phyloP scores from a whole-genome alignment of 2,797 vertebrate species.

The Crenuchus spilurus region DNA sequence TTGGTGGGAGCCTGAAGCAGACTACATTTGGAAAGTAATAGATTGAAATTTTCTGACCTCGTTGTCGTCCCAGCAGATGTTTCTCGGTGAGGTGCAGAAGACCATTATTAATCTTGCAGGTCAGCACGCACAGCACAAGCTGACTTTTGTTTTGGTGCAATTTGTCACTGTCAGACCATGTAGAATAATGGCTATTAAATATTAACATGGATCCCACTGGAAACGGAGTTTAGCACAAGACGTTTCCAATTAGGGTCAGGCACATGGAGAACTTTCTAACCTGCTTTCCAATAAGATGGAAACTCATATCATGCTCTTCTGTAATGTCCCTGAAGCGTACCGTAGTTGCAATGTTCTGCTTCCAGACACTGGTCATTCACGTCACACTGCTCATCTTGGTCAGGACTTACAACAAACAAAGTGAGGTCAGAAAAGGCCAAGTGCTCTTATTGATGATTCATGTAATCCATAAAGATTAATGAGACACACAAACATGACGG shows the following conservation, averaged over 20 bases:
- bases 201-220: not conserved
- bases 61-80: constrained; percentile 1
- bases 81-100: not conserved
- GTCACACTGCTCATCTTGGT: constrained; percentile 23
- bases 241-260: constrained; percentile 6
- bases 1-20: not conserved
- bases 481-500: constrained; percentile 8
- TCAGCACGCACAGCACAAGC: not conserved
- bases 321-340: not conserved
- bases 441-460: constrained; percentile 59
- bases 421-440: constrained; percentile 68
- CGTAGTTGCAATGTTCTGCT: not conserved
- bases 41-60: not conserved
- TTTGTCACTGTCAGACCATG: constrained; percentile 27
- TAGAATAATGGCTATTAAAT: constrained; percentile 19
- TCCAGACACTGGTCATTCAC: not conserved
- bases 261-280: not conserved
- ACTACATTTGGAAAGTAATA: not conserved
- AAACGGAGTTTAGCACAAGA: not conserved
- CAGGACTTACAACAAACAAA: constrained; percentile 51
- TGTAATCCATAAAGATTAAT: constrained; percentile 32
- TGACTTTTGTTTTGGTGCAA: constrained; percentile 16
- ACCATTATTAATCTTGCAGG: constrained; percentile 27
- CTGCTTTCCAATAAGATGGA: not conserved
- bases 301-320: not conserved